Base-by-base conservation (phyloP, 2,888 invertebrate species). In the Antheraea assamensis region DNA sequence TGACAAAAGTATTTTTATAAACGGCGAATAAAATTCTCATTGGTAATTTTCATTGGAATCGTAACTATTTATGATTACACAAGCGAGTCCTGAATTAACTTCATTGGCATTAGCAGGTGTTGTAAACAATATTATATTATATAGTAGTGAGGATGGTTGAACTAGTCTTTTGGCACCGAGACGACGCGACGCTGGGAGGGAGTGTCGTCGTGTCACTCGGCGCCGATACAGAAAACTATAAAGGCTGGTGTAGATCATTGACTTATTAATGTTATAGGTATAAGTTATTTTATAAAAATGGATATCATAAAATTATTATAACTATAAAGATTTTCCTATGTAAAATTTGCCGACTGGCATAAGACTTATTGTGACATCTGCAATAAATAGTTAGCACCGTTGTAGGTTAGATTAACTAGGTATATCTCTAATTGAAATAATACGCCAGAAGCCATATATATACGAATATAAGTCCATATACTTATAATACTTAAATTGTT, bases 181-280 rank as follows among this genome's bases (percentile, higher is more conserved):
- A 35, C 71, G 42, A 55, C 61, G 42, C 71, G 66, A 74, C 24
- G 64, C 58, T 15, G 27, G 61, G 74, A 74, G 74, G 74, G 74
- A 74, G 74, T 74, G 74, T 71, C 72, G 30, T 68, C 31, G 30
- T 71, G 74, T 74, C 74, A 74, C 52, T 66, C 19, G 61, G 31
- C 31, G 68, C n/a, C 52, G 13, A 66, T 30, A 42, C 58, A 24
- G 21, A 15, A 64, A 55, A 17, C 42, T 30, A 30, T 58, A 71
- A 55, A 55, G 58, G 55, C 21, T 21, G 17, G 58, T 31, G 35
- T 31, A 52, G 31, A 35, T 24, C n/a, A 55, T 31, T n/a, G 24
- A 35, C 10, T 13, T 24, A 35, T 55, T 35, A 24, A 31, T 31
- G 47, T 58, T 31, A 31, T 5, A 8, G 5, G 15, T 30, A 64